Base-by-base conservation (phyloP, 2,113 vertebrate genomes). In the Chionis minor region DNA sequence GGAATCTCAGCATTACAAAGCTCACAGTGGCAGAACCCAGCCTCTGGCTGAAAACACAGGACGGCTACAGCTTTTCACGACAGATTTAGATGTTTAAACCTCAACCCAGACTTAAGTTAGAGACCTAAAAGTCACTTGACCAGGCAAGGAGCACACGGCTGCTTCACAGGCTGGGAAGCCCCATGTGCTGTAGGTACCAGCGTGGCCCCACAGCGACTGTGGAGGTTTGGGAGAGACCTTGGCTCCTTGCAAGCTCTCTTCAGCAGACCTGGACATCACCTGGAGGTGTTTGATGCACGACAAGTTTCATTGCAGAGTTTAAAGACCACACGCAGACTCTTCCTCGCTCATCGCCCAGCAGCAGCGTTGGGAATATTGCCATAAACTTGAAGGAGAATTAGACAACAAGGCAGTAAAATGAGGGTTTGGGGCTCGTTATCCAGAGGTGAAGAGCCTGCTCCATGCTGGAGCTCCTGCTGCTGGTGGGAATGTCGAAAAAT, bases 161-260 rank as follows among this genome's bases (percentile, higher is more conserved):
- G 20, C 21, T 4, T 49, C 47, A 49, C 47, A 49, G 49, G 11
- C 49, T 51, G 23, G 49, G 49, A 51, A 51, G 49, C 12, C 49
- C 4, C 49, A 51, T 4, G 12, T 23, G 49, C 49, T 51, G 23
- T 11, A 7, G 28, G 26, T 8, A 52, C 49, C 35, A 8, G 15
- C 4, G 0, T 1, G 17, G 26, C 55, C 45, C 10, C 3, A 3
- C 3, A 5, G 52, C 0, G 3, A 4, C 16, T 3, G 20, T 0
- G 15, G 33, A 40, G 66, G 30, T 33, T 61, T 7, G 4, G 28
- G n/a, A 30, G 42, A 49, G 69, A 55, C 52, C 59, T 42, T 10
- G 54, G 26, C 66, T 49, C 42, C 26, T 14, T 14, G 12, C 55
- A 35, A 38, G 35, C 13, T 44, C 56, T 19, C 49, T 13, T 51